phyloP scores from a whole-genome alignment of 2,888 invertebrate genomes.

The Subacronicta megacephala region DNA sequence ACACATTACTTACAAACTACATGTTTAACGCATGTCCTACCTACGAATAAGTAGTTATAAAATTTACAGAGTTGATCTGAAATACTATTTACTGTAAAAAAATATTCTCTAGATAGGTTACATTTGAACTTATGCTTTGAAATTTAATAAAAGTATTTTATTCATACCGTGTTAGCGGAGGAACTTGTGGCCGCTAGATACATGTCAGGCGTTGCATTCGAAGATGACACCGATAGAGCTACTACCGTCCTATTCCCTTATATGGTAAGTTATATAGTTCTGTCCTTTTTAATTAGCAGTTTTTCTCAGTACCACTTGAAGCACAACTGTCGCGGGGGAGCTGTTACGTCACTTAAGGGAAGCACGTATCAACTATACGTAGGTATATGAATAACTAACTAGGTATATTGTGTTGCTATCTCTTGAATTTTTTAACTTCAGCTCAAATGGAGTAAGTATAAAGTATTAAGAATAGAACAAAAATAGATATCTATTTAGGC shows the following conservation, averaged over 20 bases:
- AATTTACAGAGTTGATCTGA: no score
- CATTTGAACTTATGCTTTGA: no score
- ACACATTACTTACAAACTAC: no score
- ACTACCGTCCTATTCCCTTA: conserved; percentile 83
- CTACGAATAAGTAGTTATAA: no score
- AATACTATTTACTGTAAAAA: no score
- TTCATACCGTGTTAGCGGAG: conserved; percentile 25
- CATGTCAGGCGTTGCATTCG: conserved; percentile 78
- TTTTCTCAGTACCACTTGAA: conserved; percentile 77
- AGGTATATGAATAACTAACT: conserved; percentile 50
- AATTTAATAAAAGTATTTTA: conserved; percentile 7
- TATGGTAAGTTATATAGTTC: conserved; percentile 78
- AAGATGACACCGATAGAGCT: conserved; percentile 81
- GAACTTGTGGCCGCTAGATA: conserved; percentile 81
- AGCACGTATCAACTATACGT: conserved; percentile 61
- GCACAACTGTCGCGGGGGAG: conserved; percentile 75
- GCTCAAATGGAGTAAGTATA: conserved; percentile 63
- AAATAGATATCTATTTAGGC: conserved; percentile 37
- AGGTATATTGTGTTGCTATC: conserved; percentile 59
- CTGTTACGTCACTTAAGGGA: conserved; percentile 79
- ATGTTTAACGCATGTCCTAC: no score
- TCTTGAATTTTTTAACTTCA: conserved; percentile 70
- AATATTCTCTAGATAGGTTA: no score
- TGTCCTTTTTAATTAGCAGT: conserved; percentile 75
- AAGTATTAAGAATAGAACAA: conserved; percentile 52